Evolutionary conservation across 2,113 vertebrate genomes (phyloP).

Genomic region (Psephotus haematonotus): DNA sequence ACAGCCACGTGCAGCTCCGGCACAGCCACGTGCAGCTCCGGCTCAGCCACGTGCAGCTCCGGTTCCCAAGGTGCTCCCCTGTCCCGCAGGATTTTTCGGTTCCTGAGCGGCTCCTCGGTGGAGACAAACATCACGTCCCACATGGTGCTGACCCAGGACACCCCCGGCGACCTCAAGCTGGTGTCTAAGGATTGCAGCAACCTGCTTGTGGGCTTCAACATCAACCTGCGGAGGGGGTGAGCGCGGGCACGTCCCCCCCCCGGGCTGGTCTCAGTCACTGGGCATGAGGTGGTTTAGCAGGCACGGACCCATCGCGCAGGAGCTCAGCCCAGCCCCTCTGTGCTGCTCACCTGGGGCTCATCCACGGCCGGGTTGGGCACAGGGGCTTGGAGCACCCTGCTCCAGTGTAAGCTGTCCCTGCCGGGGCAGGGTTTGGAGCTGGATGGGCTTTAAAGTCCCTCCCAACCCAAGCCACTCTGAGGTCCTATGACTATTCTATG

Average conservation of each 20-base stretch:
- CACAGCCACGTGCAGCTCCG: not conserved
- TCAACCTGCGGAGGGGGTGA: slow-evolving; percentile 16
- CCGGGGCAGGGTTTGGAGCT: not conserved
- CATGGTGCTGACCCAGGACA: not conserved
- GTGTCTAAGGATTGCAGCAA: slow-evolving; percentile 24
- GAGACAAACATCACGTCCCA: slow-evolving; percentile 13
- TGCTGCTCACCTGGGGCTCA: not conserved
- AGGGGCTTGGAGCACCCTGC: not conserved
- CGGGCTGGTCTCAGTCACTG: too few relatives aligned
- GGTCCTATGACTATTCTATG: not conserved
- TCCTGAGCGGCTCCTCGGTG: not conserved
- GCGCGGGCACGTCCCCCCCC: accelerated
- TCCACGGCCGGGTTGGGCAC: not conserved
- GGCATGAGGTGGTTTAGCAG: not conserved
- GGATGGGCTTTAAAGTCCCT: not conserved
- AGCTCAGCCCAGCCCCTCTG: accelerated
- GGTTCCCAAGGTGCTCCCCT: accelerated
- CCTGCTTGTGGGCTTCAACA: not conserved
- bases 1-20: not conserved
- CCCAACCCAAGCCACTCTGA: not conserved
- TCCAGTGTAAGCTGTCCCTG: not conserved
- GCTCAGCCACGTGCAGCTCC: not conserved
- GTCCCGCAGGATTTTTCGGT: not conserved
- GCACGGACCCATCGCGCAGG: not conserved
- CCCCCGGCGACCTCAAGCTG: not conserved